A percentile compares a stretch with the other conserved stretches of the same genome.
These are phyloP conservation scores for Zaprionus bogoriensis DNA, from an alignment of 2,888 invertebrate species.

Conservation along the genomic window DNA sequence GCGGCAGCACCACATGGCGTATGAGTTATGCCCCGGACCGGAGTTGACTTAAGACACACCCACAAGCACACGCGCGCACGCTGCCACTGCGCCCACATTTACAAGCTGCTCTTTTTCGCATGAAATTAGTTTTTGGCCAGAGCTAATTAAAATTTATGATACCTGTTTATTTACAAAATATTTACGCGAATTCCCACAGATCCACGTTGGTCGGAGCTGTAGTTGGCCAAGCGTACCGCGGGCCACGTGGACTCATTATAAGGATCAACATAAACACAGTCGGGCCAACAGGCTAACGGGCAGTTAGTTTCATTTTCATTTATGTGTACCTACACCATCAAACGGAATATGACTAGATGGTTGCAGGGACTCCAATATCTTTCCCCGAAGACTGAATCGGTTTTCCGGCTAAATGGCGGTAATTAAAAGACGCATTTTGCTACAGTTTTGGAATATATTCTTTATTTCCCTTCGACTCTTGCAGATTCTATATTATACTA, in stretches of 20 bases:
- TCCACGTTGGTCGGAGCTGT: slow-evolving; percentile 4
- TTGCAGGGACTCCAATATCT: not conserved
- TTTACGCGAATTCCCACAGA: slow-evolving; percentile 48
- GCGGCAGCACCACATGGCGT: slow-evolving; percentile 33
- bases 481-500: not conserved
- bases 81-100: slow-evolving; percentile 25
- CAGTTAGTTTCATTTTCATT: not conserved
- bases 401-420: not conserved
- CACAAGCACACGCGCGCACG: slow-evolving; percentile 20
- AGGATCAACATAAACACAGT: slow-evolving; percentile 3
- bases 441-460: no score
- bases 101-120: slow-evolving; percentile 47
- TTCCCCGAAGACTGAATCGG: not conserved
- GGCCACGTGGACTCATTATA: slow-evolving; percentile 2
- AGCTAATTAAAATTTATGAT: slow-evolving; percentile 80
- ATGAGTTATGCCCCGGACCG: slow-evolving; percentile 40
- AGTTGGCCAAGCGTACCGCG: slow-evolving; percentile 7
- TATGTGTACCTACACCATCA: not conserved
- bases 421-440: not conserved
- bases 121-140: slow-evolving; percentile 71
- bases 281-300: not conserved
- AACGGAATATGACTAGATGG: not conserved
- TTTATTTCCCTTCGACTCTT: not conserved
- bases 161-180: slow-evolving; percentile 67
- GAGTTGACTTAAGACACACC: slow-evolving; percentile 59